These are phyloP conservation scores for Thermophis baileyi DNA, from an alignment of 2,113 vertebrate species.

Conservation along the genomic window DNA sequence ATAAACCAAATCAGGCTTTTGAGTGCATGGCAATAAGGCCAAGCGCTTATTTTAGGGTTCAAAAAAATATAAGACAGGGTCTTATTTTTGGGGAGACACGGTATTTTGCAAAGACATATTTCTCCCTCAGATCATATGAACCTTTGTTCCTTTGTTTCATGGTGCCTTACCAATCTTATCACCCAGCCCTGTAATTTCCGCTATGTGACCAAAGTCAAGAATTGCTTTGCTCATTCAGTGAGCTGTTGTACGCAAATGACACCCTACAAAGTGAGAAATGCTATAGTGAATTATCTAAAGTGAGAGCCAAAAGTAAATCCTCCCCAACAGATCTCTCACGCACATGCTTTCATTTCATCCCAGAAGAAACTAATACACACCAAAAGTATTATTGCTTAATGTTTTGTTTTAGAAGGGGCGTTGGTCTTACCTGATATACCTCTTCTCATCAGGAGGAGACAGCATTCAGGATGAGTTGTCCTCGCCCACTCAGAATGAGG, in stretches of 20 bases:
- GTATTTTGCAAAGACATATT: neutral
- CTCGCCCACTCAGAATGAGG: no score
- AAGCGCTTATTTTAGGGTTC: no score
- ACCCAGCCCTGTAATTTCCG: neutral
- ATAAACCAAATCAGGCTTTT: no score
- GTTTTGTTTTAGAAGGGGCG: neutral
- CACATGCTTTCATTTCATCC: neutral
- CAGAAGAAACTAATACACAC: neutral
- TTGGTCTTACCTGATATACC: no score
- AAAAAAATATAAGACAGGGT: no score
- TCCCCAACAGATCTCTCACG: neutral
- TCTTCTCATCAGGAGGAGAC: no score
- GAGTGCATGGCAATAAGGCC: no score
- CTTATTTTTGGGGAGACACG: no score
- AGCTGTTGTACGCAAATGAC: neutral
- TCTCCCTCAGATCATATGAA: neutral
- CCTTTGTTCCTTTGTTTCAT: neutral
- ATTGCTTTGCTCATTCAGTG: neutral
- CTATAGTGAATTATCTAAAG: neutral
- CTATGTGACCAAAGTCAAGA: neutral
- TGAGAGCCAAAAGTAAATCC: neutral
- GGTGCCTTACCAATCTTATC: neutral
- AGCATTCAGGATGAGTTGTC: no score
- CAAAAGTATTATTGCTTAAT: neutral
- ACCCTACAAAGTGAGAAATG: neutral